Evolutionary conservation across 30 jellyfish, hydroid and myxozoan species (phyloP).

Genomic region (Chironex yamaguchii): DNA sequence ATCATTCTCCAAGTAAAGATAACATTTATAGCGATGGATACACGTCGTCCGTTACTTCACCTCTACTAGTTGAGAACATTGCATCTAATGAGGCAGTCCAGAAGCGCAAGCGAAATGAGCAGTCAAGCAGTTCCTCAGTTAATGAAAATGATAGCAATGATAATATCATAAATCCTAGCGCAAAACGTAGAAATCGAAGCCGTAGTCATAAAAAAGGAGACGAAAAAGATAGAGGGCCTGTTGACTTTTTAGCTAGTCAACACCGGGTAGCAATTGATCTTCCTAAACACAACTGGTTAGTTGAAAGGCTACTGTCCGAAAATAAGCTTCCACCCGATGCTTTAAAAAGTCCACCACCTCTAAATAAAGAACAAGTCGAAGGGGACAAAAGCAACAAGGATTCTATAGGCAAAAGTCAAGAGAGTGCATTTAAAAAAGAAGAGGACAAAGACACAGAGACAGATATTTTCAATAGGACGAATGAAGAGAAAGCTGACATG

Average conservation of each 20-base stretch:
- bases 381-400: no score
- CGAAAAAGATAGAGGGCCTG: constrained; percentile 25
- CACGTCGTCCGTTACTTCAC: neutral
- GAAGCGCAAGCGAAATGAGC: neutral
- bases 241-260: constrained; percentile 32
- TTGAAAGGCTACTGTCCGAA: constrained; percentile 67
- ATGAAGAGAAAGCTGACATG: no score
- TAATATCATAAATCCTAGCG: neutral
- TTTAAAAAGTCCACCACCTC: neutral
- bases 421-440: no score
- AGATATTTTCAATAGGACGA: no score
- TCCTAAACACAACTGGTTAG: constrained; percentile 89
- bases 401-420: no score
- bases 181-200: constrained; percentile 2
- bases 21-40: neutral
- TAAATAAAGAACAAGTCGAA: neutral
- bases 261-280: constrained; percentile 74
- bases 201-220: neutral
- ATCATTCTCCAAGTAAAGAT: neutral
- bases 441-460: no score
- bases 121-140: neutral
- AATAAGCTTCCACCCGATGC: constrained; percentile 28
- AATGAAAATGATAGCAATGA: neutral
- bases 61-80: neutral
- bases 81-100: neutral